Percentiles rank a stretch among this genome's conserved stretches.
phyloP scores from a whole-genome alignment of 2,797 vertebrate species.

The Silurus aristotelis region DNA sequence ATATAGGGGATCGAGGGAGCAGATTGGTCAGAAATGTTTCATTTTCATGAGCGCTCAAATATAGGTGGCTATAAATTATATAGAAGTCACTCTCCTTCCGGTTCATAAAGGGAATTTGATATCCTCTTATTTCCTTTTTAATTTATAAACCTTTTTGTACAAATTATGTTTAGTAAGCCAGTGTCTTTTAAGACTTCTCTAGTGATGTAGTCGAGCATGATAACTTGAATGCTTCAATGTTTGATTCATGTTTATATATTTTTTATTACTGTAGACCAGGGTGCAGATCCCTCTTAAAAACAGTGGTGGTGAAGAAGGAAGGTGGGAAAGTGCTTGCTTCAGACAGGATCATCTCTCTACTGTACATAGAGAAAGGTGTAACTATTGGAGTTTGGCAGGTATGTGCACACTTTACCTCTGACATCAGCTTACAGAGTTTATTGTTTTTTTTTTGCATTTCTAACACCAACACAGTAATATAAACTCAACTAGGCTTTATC shows the following conservation, averaged over 20 bases:
- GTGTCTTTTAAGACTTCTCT: neutral
- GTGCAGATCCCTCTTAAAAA: slow-evolving; percentile 78
- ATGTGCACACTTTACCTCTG: slow-evolving; percentile 33
- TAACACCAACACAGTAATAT: neutral
- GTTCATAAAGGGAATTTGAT: neutral
- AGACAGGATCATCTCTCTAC: slow-evolving; percentile 77
- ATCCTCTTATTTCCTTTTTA: neutral
- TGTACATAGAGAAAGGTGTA: slow-evolving; percentile 75
- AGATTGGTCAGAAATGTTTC: neutral
- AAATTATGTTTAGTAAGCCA: neutral
- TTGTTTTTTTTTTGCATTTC: neutral
- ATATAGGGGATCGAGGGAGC: neutral
- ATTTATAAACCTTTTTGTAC: neutral
- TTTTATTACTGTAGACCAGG: slow-evolving; percentile 68
- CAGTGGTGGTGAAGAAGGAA: slow-evolving; percentile 68
- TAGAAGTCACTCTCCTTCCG: neutral
- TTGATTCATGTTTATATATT: neutral
- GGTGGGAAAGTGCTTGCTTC: slow-evolving; percentile 65
- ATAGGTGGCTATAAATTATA: no score
- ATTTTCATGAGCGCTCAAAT: neutral
- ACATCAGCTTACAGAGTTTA: neutral
- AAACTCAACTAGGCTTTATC: neutral
- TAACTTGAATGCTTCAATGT: neutral
- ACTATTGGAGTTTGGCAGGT: slow-evolving; percentile 88
- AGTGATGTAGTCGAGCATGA: neutral